A percentile compares a stretch with the other conserved stretches of the same genome.
Conservation (phyloP, 2,113 vertebrate genomes). For the Aptenodytes patagonicus region DNA sequence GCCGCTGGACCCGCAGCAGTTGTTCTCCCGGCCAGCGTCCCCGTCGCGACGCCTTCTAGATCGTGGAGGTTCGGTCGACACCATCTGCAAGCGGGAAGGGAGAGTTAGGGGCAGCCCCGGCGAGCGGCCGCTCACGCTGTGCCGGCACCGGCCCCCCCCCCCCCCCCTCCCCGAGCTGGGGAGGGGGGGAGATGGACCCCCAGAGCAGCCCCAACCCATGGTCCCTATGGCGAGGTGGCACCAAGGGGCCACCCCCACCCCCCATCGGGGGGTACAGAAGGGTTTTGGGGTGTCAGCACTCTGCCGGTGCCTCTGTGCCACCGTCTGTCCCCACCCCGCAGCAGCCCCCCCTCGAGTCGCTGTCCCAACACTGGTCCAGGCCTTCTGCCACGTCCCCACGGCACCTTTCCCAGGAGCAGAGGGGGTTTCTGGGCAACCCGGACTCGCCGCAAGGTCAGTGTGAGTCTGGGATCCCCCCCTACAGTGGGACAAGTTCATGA, state of each 20-base stretch:
- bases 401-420: not conserved
- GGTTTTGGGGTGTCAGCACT: not conserved
- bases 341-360: rapidly evolving
- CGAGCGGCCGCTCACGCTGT: not conserved
- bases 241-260: rapidly evolving
- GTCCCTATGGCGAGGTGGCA: rapidly evolving
- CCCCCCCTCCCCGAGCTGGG: no score
- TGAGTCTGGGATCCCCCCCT: not conserved
- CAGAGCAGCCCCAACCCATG: not conserved
- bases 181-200: not conserved
- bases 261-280: not conserved
- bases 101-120: not conserved
- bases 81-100: slow-evolving; percentile 77
- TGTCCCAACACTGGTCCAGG: rapidly evolving
- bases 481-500: rapidly evolving
- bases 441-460: rapidly evolving
- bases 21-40: slow-evolving; percentile 75
- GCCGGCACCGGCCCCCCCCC: no score
- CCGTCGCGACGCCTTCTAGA: slow-evolving; percentile 76
- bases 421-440: not conserved
- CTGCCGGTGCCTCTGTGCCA: not conserved
- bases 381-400: not conserved
- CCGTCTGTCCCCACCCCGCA: not conserved
- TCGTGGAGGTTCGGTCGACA: slow-evolving; percentile 95
- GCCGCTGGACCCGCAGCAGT: slow-evolving; percentile 79